phyloP scores from a whole-genome alignment of 2,888 invertebrate species.

The Nymphalis urticae region DNA sequence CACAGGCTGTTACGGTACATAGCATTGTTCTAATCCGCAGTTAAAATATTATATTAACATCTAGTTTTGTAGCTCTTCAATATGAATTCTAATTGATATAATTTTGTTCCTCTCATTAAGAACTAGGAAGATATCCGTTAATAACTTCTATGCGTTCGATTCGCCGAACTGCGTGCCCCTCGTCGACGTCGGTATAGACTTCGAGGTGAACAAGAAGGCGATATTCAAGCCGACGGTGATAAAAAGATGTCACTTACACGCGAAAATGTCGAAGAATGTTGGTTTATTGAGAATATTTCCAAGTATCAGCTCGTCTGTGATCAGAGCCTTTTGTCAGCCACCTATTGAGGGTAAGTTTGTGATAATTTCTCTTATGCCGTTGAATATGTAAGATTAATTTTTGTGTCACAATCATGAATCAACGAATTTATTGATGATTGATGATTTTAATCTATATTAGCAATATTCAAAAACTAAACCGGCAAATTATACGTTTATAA shows the following conservation, averaged over 20 bases:
- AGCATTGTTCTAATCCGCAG: too few species aligned
- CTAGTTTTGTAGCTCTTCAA: too few species aligned
- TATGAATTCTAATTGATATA: not conserved
- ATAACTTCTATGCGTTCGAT: conserved; percentile 89
- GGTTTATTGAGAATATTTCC: conserved; percentile 94
- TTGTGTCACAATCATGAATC: too few species aligned
- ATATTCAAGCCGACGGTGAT: conserved; percentile 71
- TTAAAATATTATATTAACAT: too few species aligned
- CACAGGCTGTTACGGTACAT: too few species aligned
- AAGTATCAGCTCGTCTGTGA: conserved; percentile 90
- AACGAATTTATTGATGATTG: too few species aligned
- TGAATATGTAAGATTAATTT: too few species aligned
- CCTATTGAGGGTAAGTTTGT: conserved; percentile 82
- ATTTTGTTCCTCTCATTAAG: conserved; percentile 55
- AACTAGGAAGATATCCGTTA: conserved; percentile 87
- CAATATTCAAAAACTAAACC: too few species aligned
- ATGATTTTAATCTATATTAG: too few species aligned
- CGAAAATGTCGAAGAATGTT: conserved; percentile 90
- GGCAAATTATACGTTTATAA: too few species aligned
- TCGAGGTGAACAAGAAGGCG: conserved; percentile 82
- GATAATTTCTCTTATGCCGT: not conserved
- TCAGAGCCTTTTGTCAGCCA: conserved; percentile 86
- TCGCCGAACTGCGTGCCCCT: conserved; percentile 93
- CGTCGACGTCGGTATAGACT: conserved; percentile 90
- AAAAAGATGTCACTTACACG: conserved; percentile 86